phyloP scores from a whole-genome alignment of 2,797 vertebrate species.

The Falco berigora region DNA sequence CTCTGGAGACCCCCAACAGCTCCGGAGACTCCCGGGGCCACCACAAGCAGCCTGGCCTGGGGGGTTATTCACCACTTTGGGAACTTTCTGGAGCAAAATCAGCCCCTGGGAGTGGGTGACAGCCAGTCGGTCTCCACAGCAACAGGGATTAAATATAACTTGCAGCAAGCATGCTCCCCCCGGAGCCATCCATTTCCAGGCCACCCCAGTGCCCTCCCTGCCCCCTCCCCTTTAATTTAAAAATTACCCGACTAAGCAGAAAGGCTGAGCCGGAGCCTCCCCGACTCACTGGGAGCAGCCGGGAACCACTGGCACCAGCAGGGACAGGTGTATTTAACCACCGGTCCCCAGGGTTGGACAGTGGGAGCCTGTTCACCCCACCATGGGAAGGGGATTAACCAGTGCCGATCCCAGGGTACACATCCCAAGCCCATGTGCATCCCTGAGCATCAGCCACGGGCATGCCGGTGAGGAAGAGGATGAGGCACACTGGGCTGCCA shows the following conservation, averaged over 20 bases:
- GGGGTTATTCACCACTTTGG: background rate
- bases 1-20: background rate
- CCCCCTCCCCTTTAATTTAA: background rate
- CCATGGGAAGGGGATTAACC: background rate
- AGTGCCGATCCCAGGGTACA: background rate
- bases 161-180: background rate
- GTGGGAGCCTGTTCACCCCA: background rate
- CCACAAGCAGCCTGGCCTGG: background rate
- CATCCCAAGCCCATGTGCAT: too few relatives aligned
- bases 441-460: background rate
- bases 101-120: conserved; percentile 8
- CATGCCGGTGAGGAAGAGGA: background rate
- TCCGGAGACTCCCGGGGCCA: background rate
- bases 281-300: background rate
- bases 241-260: background rate
- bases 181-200: conserved; percentile 44
- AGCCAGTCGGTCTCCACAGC: conserved; percentile 53
- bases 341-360: background rate
- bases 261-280: background rate
- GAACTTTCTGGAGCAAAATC: background rate
- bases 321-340: background rate
- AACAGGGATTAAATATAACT: conserved; percentile 61
- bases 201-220: background rate
- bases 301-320: too few relatives aligned
- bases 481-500: too few relatives aligned